Base-by-base conservation (phyloP, 53 echinoderm and acorn worm species). In the Astropecten irregularis region DNA sequence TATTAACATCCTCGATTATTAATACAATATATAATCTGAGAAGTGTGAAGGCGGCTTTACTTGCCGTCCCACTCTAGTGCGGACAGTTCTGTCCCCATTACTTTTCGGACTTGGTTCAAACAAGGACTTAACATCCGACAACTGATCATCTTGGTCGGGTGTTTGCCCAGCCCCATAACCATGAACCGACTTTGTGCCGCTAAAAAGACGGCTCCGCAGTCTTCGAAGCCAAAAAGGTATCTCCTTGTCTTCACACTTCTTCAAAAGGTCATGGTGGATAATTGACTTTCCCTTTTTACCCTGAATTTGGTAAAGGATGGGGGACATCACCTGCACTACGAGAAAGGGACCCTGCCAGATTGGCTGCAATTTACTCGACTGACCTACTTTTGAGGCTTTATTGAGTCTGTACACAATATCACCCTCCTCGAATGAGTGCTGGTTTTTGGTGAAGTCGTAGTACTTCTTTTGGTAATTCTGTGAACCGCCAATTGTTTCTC, bases 391-490 rank as follows among this genome's bases (percentile, higher is more conserved):
- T 9, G 0, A 8, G 14, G 40, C 40, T 22, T 67, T 67, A 40
- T 67, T 67, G 21, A 67, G 34, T 15, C 40, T 67, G 25, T 67
- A 40, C 1, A 67, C 67, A 39, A 67, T 10, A 40, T 67, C 67
- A 22, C 67, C 67, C 13, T 67, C 67, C 67, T 40, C 40, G 23
- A 18, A 67, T 14, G 40, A 16, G 25, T 3, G 21, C 34, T 67
- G 67, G 42, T 67, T 67, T 33, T 38, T 38, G 20, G 40, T 38
- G 25, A 19, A 22, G 9, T 67, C 67, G 29, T 67, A 67, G 26
- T 67, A 40, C 16, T 67, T 67, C 25, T 67, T 67, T 23, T 67
- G 67, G 29, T 67, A 67, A 5, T 67, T 39, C 20, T 67, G 67
- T 9, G 67, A 33, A 7, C 7, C 20, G 5, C 36, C 64, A 64